Evolutionary conservation across 2,797 vertebrate species (phyloP).

Genomic region (Anguilla megastoma): DNA sequence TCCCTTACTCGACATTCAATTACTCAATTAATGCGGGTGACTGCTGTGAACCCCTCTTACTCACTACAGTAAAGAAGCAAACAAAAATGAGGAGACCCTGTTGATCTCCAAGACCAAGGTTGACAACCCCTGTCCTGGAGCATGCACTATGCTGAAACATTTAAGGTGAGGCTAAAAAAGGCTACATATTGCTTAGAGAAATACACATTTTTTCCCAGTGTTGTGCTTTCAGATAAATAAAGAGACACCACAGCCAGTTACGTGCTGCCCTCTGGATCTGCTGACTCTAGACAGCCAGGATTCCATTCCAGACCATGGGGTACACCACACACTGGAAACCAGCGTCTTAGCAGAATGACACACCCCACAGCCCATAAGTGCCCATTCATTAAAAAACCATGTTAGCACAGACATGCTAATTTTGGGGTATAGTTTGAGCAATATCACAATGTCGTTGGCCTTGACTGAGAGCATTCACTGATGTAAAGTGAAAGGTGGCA

Average conservation of each 20-base stretch:
- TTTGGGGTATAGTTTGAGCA: neutral
- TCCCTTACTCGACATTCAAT: neutral
- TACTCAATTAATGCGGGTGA: neutral
- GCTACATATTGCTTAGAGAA: too few relatives aligned
- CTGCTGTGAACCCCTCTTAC: neutral
- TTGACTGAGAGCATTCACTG: neutral
- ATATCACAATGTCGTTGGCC: neutral
- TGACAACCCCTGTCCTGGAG: too few relatives aligned
- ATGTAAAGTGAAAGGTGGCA: neutral
- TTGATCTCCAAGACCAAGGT: neutral
- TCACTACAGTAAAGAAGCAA: neutral
- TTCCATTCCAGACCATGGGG: neutral
- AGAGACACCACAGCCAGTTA: neutral
- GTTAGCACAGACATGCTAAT: neutral
- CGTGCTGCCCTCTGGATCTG: neutral
- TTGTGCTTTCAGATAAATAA: neutral
- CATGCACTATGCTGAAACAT: too few relatives aligned
- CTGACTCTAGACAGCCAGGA: neutral
- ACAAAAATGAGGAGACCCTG: neutral
- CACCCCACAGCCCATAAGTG: neutral
- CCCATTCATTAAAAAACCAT: neutral
- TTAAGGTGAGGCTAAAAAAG: too few relatives aligned
- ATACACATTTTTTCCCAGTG: neutral
- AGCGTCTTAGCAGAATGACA: neutral
- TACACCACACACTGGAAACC: neutral